Percentiles rank a stretch among this genome's conserved stretches.
Evolutionary conservation across 1,140 invertebrate species (phyloP).

Genomic region (Coelopa frigida): DNA sequence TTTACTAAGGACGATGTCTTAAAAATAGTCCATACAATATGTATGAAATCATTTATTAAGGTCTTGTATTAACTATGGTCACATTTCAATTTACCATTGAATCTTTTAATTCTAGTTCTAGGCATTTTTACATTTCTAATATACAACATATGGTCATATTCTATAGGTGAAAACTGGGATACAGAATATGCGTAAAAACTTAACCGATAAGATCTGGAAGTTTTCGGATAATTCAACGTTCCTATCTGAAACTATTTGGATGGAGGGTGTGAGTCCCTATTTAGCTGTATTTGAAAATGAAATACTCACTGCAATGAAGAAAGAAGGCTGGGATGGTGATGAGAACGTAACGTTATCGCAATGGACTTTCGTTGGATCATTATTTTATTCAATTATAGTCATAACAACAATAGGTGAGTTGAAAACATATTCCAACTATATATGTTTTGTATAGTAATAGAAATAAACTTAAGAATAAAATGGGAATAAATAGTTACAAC

Average conservation of each 20-base stretch:
- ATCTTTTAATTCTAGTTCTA: too few species aligned
- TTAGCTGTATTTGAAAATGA: conserved; percentile 67
- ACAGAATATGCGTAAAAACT: conserved; percentile 60
- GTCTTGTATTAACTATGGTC: too few species aligned
- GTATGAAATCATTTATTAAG: too few species aligned
- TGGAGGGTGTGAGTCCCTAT: conserved; percentile 33
- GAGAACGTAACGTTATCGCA: conserved; percentile 68
- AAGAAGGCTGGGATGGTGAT: conserved; percentile 85
- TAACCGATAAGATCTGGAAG: conserved; percentile 72
- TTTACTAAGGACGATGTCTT: too few species aligned
- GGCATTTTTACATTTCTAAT: too few species aligned
- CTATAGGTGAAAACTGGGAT: conserved; percentile 72
- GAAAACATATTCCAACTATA: too few species aligned
- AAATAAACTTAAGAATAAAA: too few species aligned
- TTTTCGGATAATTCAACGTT: conserved; percentile 53
- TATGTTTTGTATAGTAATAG: too few species aligned
- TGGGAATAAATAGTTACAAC: too few species aligned
- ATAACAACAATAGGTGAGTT: conserved; percentile 92
- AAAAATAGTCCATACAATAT: too few species aligned
- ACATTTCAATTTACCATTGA: neutral
- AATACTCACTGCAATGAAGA: conserved; percentile 75
- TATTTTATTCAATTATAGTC: conserved; percentile 96
- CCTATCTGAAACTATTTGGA: conserved; percentile 33
- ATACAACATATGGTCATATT: neutral
- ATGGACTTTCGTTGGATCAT: conserved; percentile 84